Conservation (phyloP, 2,888 invertebrate genomes). For the Ophion ellenae region DNA sequence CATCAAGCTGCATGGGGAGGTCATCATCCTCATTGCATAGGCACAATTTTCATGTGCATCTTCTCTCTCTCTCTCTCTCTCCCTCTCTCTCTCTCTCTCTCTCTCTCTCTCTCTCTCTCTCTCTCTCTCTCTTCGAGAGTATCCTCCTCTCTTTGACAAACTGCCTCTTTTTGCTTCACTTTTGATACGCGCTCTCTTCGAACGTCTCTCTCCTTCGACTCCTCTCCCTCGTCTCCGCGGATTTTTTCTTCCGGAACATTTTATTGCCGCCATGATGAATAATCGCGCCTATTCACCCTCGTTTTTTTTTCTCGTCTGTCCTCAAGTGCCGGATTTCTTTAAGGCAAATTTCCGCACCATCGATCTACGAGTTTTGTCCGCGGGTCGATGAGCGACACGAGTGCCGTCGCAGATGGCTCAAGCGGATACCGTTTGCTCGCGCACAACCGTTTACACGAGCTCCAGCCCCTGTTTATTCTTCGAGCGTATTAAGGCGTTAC, state of each 20-base stretch:
- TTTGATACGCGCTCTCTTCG: constrained; percentile 17
- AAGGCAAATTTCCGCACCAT: background rate
- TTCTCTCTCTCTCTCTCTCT: constrained; percentile 43
- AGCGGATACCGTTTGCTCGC: background rate
- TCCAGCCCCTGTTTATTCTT: background rate
- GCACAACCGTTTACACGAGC: background rate
- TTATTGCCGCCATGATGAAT: constrained; percentile 1
- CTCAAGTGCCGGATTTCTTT: constrained; percentile 1
- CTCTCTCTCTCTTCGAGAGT: constrained; percentile 45
- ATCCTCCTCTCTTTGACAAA: constrained; percentile 60
- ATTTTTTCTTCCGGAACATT: constrained; percentile 1
- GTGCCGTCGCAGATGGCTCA: constrained; percentile 2
- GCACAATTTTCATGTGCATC: constrained; percentile 65
- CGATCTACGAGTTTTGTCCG: background rate
- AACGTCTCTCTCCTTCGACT: constrained; percentile 13
- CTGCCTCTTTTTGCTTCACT: constrained; percentile 11
- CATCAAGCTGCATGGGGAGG: constrained; percentile 74
- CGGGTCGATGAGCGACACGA: background rate
- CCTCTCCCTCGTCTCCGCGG: background rate
- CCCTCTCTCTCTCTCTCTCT: constrained; percentile 22
- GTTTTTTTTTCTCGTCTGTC: background rate
- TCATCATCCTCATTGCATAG: constrained; percentile 78
- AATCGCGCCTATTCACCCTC: constrained; percentile 18
- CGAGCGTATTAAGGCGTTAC: too few relatives aligned
- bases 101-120: background rate